Conservation (phyloP, 2,113 vertebrate species). For the Numenius arquata region DNA sequence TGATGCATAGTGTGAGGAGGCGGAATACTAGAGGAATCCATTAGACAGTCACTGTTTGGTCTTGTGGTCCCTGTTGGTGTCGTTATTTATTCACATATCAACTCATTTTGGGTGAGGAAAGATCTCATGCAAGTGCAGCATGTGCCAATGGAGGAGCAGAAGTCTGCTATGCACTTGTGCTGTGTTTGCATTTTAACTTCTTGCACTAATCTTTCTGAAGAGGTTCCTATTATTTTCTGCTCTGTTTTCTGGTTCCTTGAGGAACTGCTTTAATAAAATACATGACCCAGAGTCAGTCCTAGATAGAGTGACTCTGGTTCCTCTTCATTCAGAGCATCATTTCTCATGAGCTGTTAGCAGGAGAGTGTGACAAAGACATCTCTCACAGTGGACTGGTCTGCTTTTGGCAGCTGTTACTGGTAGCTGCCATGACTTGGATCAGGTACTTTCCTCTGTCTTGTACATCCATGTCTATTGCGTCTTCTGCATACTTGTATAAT, state of each 20-base stretch:
- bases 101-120: conserved; percentile 18
- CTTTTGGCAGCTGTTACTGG: not conserved
- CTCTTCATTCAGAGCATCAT: not conserved
- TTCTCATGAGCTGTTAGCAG: not conserved
- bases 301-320: not conserved
- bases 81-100: not conserved
- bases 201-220: not conserved
- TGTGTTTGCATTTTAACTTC: not conserved
- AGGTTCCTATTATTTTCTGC: not conserved
- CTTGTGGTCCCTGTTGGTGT: not conserved
- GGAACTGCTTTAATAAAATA: not conserved
- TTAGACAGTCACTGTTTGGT: not conserved
- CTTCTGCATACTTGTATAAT: not conserved
- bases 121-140: not conserved
- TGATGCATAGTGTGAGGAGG: not conserved
- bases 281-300: not conserved
- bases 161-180: not conserved
- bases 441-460: not conserved
- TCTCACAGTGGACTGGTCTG: not conserved
- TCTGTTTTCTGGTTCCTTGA: not conserved
- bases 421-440: not conserved
- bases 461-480: not conserved
- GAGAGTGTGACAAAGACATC: not conserved
- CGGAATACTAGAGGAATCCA: not conserved
- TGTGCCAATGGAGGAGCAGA: not conserved